These are phyloP conservation scores for Leucoptera coffeella DNA, from an alignment of 2,888 invertebrate genomes.

Conservation along the genomic window DNA sequence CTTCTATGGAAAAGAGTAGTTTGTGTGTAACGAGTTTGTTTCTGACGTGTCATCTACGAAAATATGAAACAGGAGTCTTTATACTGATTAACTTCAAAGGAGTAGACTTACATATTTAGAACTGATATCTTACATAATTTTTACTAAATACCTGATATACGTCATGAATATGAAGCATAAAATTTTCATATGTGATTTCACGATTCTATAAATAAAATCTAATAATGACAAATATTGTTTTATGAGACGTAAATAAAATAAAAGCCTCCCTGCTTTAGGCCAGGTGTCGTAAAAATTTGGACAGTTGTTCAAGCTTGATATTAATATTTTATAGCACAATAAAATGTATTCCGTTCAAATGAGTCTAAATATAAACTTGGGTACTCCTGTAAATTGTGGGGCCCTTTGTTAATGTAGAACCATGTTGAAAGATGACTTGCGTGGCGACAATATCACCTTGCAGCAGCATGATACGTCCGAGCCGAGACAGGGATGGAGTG, in stretches of 20 bases:
- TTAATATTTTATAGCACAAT: background rate
- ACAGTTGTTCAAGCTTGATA: background rate
- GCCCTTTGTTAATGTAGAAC: conserved; percentile 36
- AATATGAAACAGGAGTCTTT: no score
- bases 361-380: conserved; percentile 12
- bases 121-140: no score
- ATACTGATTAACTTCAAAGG: no score
- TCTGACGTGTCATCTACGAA: no score
- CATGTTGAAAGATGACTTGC: conserved; percentile 16
- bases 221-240: background rate
- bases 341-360: conserved; percentile 1
- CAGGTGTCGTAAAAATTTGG: background rate
- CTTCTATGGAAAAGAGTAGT: conserved; percentile 1
- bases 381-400: conserved; percentile 18
- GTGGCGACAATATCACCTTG: background rate
- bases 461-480: conserved; percentile 1
- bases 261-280: background rate
- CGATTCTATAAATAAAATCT: background rate
- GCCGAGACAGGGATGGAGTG: conserved; percentile 15
- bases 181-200: background rate
- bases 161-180: background rate
- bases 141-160: background rate
- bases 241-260: background rate
- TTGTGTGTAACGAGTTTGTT: background rate
- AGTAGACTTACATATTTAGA: no score